These are phyloP conservation scores for Hycleus phaleratus DNA, from an alignment of 1,140 invertebrate species.

Conservation along the genomic window DNA sequence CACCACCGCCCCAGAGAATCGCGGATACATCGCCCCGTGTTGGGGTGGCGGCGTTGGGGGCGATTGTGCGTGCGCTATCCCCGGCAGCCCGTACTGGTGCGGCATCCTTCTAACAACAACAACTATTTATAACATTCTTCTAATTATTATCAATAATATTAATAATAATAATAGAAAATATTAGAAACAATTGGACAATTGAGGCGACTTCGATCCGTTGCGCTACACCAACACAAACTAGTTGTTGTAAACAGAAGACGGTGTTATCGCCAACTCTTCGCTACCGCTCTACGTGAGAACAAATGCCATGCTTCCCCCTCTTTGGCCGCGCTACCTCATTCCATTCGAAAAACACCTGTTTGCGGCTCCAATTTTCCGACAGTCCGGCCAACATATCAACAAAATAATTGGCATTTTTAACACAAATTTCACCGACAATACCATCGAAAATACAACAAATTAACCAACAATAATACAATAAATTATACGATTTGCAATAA, in stretches of 20 bases:
- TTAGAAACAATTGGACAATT: background rate
- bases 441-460: background rate
- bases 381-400: slow-evolving; percentile 45
- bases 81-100: slow-evolving; percentile 65
- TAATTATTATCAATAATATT: background rate
- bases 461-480: no score
- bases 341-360: slow-evolving; percentile 60
- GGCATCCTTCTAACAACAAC: slow-evolving; percentile 51
- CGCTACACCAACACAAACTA: background rate
- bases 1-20: slow-evolving; percentile 42
- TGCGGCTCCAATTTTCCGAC: slow-evolving; percentile 54
- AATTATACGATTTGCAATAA: no score
- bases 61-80: slow-evolving; percentile 62
- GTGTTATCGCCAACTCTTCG: slow-evolving; percentile 17
- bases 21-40: slow-evolving; percentile 50
- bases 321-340: slow-evolving; percentile 35
- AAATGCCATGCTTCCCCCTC: slow-evolving; percentile 31
- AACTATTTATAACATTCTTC: background rate
- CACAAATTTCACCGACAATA: background rate
- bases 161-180: background rate
- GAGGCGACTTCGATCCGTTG: background rate
- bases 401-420: background rate
- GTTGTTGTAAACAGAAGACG: slow-evolving; percentile 4
- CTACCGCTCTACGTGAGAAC: slow-evolving; percentile 32
- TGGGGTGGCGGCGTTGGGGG: slow-evolving; percentile 63